These are phyloP conservation scores for Drosophila gunungcola DNA, from an alignment of 1,140 invertebrate species.

Conservation along the genomic window DNA sequence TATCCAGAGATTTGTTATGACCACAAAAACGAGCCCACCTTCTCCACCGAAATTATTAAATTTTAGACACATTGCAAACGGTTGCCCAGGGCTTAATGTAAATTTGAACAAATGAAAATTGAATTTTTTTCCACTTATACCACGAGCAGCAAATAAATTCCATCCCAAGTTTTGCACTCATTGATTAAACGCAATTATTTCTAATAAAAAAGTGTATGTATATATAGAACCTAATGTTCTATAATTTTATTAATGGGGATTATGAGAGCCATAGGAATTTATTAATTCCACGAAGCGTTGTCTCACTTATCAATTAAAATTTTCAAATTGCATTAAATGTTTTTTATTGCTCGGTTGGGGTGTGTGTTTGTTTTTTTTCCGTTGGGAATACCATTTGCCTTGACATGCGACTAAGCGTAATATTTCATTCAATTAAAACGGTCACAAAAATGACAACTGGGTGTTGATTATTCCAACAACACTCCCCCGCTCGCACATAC, in stretches of 20 bases:
- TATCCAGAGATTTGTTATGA: conserved; percentile 63
- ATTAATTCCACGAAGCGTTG: conserved; percentile 50
- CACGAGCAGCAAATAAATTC: conserved; percentile 1
- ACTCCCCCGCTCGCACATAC: conserved; percentile 22
- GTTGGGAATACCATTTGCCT: conserved; percentile 26
- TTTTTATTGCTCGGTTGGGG: conserved; percentile 20
- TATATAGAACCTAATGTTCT: conserved; percentile 19
- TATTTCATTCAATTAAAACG: conserved; percentile 81
- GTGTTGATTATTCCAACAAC: conserved; percentile 28
- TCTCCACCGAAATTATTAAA: conserved; percentile 54
- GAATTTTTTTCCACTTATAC: conserved; percentile 35
- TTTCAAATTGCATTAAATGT: conserved; percentile 78
- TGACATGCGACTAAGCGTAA: conserved; percentile 67
- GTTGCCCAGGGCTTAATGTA: conserved; percentile 49
- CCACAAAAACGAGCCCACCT: conserved; percentile 8
- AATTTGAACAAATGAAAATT: conserved; percentile 75
- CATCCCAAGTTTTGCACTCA: conserved; percentile 6
- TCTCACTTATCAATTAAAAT: conserved; percentile 80
- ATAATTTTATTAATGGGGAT: conserved; percentile 81
- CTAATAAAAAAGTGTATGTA: conserved; percentile 55
- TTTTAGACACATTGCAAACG: conserved; percentile 42
- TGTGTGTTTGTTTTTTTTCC: conserved; percentile 10
- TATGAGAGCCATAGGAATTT: conserved; percentile 58
- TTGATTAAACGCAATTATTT: conserved; percentile 55
- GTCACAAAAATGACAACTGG: conserved; percentile 48